Evolutionary conservation across 2,797 vertebrate genomes (phyloP), one percentile per base, ranked within the genome.

Genomic region (Argyrosomus regius): DNA sequence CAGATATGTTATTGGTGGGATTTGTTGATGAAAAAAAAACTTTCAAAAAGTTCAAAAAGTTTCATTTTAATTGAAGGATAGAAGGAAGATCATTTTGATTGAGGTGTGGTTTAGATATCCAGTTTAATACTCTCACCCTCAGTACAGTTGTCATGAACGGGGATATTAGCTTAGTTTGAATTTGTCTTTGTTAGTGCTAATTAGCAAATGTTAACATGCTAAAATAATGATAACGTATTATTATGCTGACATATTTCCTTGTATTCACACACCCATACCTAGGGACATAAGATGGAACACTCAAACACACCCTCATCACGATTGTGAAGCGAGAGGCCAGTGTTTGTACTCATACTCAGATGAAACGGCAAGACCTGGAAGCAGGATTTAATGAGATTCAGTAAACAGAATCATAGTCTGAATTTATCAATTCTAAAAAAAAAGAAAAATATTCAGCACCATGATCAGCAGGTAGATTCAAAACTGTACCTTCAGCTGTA

Each of bases 261-360:
- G 8, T 39, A 3, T 39, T 39, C 35, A 39, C 8, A 9, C 35
- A 35, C 8, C 35, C 35, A 39, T 39, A 39, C 35, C 35, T 9
- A 39, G 8, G 35, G 35, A 39, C 35, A 54, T 22, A 54, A 54
- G 52, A 54, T 54, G 52, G 22, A 24, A 26, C 13, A 54, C 22
- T 53, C 1, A 53, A 6, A 54, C 52, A 39, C 8, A 54, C 22
- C 22, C 52, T 17, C 24, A 26, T n/a, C 13, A 14, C 12, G 22
- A 26, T 54, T 10, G 11, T 20, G 45, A 49, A 31, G 46, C 62
- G 9, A 20, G 26, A 14, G 64, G 49, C 64, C 49, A 5, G 2
- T 14, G 35, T 52, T 66, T 66, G 28, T 65, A 31, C 24, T 67
- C 43, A n/a, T 26, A 54, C 52, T 54, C 52, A 54, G n/a, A 28